Evolutionary conservation across 2,113 vertebrate genomes (phyloP).

Genomic region (Laterallus jamaicensis): DNA sequence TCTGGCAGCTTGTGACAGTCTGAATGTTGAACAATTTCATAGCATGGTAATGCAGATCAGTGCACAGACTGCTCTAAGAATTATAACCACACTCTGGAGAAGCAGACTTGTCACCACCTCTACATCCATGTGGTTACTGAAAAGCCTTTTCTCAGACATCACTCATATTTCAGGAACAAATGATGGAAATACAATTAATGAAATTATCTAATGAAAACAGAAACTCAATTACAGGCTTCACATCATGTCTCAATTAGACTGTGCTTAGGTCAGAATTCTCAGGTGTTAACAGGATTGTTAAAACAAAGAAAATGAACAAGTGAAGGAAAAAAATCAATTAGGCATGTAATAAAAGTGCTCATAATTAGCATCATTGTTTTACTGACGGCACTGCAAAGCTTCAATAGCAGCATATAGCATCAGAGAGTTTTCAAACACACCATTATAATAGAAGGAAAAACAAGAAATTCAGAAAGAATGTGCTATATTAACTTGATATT

Average conservation of each 20-base stretch:
- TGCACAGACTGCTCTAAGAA: neutral
- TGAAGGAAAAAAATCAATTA: neutral
- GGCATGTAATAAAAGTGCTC: neutral
- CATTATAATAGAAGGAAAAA: neutral
- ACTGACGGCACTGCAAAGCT: neutral
- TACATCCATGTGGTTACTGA: neutral
- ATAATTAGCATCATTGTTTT: conserved; percentile 5
- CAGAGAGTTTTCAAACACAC: conserved; percentile 20
- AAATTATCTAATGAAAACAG: conserved; percentile 20
- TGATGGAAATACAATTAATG: neutral
- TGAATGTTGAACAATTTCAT: neutral
- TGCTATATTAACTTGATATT: conserved; percentile 23
- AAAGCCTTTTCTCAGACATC: neutral
- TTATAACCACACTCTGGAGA: neutral
- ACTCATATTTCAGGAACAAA: neutral
- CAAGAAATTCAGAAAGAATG: conserved; percentile 1
- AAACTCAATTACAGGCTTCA: neutral
- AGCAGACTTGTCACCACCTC: neutral
- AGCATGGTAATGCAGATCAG: neutral
- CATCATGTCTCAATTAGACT: neutral
- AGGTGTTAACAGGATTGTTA: neutral
- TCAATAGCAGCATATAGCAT: neutral
- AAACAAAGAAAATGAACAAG: neutral
- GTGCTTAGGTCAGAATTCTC: neutral
- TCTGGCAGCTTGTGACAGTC: neutral